Evolutionary conservation across 2,888 invertebrate species (phyloP).

Genomic region (Dryomyza anilis): DNA sequence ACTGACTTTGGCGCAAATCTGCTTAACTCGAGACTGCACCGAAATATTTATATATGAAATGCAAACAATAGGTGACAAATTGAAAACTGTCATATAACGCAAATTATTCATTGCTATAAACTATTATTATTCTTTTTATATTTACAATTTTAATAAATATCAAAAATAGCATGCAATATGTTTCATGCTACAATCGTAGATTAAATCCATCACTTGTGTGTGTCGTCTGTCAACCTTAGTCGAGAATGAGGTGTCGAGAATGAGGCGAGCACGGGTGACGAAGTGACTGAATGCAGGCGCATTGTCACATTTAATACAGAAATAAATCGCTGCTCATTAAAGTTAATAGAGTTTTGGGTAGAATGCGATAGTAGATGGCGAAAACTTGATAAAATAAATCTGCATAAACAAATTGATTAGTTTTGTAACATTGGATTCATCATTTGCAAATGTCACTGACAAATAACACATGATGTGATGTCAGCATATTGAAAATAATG

Average conservation of each 20-base stretch:
- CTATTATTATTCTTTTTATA: too few relatives aligned
- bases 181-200: not conserved
- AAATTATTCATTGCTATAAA: too few relatives aligned
- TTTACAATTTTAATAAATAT: too few relatives aligned
- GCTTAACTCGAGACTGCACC: not conserved
- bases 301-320: not conserved
- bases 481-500: too few relatives aligned
- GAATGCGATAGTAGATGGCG: too few relatives aligned
- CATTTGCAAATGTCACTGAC: too few relatives aligned
- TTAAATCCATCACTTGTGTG: not conserved
- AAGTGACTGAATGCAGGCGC: not conserved
- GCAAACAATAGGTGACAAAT: not conserved
- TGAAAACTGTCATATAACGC: slow-evolving; percentile 5
- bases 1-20: not conserved
- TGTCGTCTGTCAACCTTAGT: not conserved
- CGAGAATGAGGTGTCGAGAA: not conserved
- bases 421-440: too few relatives aligned
- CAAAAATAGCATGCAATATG: not conserved
- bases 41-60: not conserved
- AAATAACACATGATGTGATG: too few relatives aligned
- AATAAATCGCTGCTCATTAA: too few relatives aligned
- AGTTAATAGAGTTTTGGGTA: too few relatives aligned
- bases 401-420: too few relatives aligned
- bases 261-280: not conserved
- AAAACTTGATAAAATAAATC: too few relatives aligned